Evolutionary conservation across 1,140 invertebrate genomes (phyloP).

Genomic region (Drosophila hydei): DNA sequence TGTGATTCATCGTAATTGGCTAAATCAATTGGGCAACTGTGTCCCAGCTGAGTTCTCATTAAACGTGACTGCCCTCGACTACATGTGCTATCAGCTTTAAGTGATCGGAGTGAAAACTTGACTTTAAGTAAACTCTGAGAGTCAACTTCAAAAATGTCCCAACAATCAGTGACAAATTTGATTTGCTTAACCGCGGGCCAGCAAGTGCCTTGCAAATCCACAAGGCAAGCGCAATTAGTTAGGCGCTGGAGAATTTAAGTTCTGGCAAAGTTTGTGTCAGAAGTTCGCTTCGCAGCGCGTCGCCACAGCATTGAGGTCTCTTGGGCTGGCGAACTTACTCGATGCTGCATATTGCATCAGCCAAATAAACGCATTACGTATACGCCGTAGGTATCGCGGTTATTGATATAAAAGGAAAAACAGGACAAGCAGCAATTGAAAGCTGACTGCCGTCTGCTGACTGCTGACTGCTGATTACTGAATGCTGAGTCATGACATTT

Average conservation of each 20-base stretch:
- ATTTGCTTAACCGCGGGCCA: neutral
- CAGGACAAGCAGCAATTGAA: neutral
- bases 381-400: neutral
- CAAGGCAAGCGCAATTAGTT: slow-evolving; percentile 59
- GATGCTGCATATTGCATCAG: neutral
- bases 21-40: neutral
- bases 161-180: slow-evolving; percentile 43
- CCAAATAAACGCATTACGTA: neutral
- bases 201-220: slow-evolving; percentile 1
- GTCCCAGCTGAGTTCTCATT: neutral
- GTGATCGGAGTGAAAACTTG: too few relatives aligned
- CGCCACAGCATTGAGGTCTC: slow-evolving; percentile 1
- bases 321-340: neutral
- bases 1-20: slow-evolving; percentile 27
- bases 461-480: neutral
- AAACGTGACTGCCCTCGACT: neutral
- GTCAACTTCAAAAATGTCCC: neutral
- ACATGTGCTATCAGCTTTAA: neutral
- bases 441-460: too few relatives aligned
- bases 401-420: neutral
- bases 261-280: slow-evolving; percentile 13
- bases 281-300: neutral
- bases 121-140: neutral
- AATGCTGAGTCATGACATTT: neutral
- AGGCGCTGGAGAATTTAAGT: slow-evolving; percentile 23